Percentiles rank a stretch among this genome's conserved stretches.
phyloP scores from a whole-genome alignment of 2,797 vertebrate genomes.

The Erithacus rubecula region DNA sequence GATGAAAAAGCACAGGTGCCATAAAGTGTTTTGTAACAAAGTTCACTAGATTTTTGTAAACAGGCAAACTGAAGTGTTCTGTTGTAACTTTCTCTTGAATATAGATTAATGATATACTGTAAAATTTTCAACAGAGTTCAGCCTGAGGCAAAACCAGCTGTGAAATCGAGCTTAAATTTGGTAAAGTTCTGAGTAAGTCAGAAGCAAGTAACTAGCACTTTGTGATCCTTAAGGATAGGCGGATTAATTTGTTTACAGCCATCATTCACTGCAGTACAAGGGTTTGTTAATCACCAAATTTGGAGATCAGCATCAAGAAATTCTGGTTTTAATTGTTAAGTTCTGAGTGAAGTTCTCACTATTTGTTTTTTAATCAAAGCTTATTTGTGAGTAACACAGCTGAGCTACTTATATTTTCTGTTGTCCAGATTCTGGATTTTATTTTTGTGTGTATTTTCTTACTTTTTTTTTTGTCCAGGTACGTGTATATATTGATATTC shows the following conservation, averaged over 20 bases:
- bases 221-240: not conserved
- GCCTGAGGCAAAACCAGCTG: not conserved
- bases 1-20: not conserved
- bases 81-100: not conserved
- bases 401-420: not conserved
- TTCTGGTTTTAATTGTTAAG: not conserved
- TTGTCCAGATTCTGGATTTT: not conserved
- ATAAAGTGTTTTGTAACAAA: not conserved
- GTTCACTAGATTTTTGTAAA: not conserved
- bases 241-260: not conserved
- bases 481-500: not conserved
- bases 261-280: not conserved
- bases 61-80: not conserved
- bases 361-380: not conserved
- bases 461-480: accelerated
- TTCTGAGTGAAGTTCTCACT: not conserved
- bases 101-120: not conserved
- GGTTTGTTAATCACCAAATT: not conserved
- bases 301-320: not conserved
- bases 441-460: not conserved
- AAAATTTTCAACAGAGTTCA: not conserved
- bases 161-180: not conserved
- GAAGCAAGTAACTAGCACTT: not conserved
- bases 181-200: not conserved
- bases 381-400: not conserved